Percentiles rank a stretch among this genome's conserved stretches.
Evolutionary conservation across 2,797 vertebrate genomes (phyloP).

Genomic region (Sternotherus odoratus): DNA sequence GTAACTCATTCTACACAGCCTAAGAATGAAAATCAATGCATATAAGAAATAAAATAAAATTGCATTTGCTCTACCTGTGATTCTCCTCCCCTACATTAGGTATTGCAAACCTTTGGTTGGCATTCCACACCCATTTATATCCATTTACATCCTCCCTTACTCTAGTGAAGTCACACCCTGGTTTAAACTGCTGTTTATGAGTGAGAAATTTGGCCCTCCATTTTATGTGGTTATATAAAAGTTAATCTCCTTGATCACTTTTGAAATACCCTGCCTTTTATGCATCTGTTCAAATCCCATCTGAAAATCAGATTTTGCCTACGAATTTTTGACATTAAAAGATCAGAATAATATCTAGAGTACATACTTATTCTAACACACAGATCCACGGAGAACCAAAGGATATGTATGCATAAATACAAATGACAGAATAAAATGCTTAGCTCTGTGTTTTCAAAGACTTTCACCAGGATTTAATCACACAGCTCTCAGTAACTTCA

Average conservation of each 20-base stretch:
- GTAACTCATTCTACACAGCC: neutral
- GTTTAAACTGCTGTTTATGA: neutral
- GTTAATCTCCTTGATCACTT: neutral
- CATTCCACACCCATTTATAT: neutral
- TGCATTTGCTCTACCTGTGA: neutral
- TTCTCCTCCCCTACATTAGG: neutral
- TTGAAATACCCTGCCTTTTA: neutral
- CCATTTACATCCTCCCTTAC: neutral
- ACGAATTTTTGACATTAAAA: neutral
- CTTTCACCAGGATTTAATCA: neutral
- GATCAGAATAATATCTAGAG: neutral
- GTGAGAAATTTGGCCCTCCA: neutral
- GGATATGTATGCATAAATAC: neutral
- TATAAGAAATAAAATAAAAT: neutral
- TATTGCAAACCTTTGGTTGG: neutral
- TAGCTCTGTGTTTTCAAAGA: neutral
- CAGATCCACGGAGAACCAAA: neutral
- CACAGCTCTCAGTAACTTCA: neutral
- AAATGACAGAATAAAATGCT: neutral
- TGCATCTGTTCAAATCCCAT: neutral
- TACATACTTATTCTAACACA: neutral
- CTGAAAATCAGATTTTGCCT: neutral
- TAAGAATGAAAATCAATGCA: neutral
- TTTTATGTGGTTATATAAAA: neutral
- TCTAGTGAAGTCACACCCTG: neutral